Evolutionary conservation across 2,113 vertebrate species (phyloP).

Genomic region (Leucoraja erinaceus): DNA sequence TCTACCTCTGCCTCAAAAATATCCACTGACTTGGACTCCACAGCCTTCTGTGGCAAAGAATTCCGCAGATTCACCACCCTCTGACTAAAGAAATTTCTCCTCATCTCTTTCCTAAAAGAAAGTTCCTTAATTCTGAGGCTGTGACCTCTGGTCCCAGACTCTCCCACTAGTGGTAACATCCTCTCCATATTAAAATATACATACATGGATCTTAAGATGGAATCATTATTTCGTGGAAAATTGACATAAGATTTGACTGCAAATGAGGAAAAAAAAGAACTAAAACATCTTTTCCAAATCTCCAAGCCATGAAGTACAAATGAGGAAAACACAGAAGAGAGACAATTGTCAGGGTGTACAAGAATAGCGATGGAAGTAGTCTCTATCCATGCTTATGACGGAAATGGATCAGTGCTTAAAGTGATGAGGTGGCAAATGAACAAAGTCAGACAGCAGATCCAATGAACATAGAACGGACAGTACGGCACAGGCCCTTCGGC

Average conservation of each 20-base stretch:
- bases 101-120: too few species aligned
- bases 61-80: too few species aligned
- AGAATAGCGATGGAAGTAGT: background rate
- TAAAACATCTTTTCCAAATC: background rate
- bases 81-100: too few species aligned
- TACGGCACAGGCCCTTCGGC: too few species aligned
- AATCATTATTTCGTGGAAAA: background rate
- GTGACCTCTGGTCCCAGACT: too few species aligned
- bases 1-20: too few species aligned
- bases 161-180: too few species aligned
- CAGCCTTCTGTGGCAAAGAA: too few species aligned
- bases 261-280: background rate
- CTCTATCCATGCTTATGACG: background rate
- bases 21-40: too few species aligned
- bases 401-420: background rate
- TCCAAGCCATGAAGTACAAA: background rate
- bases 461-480: too few species aligned
- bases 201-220: background rate
- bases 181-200: too few species aligned
- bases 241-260: background rate
- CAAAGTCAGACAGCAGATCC: background rate
- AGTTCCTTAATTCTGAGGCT: too few species aligned
- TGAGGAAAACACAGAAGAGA: background rate
- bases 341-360: background rate
- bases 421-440: background rate